phyloP scores from a whole-genome alignment of 1,140 invertebrate genomes.

The Brachionus angularis region DNA sequence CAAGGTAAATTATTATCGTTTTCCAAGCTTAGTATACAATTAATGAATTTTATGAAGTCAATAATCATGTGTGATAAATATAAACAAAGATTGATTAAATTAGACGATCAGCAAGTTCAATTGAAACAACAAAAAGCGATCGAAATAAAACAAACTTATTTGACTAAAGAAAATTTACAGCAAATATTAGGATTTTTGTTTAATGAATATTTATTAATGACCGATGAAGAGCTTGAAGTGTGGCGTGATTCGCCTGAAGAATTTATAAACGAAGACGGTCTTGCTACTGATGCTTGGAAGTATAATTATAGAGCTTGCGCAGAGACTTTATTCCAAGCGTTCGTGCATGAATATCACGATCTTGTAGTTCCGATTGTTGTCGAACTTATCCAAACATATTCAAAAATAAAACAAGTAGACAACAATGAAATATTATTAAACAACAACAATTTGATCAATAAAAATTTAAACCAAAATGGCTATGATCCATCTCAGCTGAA shows the following conservation, averaged over 20 bases:
- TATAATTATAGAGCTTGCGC: conserved; percentile 70
- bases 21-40: conserved; percentile 73
- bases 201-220: conserved; percentile 79
- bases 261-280: conserved; percentile 64
- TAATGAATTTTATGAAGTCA: conserved; percentile 78
- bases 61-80: conserved; percentile 74
- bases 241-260: conserved; percentile 86
- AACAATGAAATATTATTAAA: background rate
- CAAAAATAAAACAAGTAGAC: conserved; percentile 19
- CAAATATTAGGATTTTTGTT: conserved; percentile 79
- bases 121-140: conserved; percentile 61
- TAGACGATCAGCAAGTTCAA: conserved; percentile 6
- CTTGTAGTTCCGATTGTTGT: conserved; percentile 51
- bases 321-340: conserved; percentile 74
- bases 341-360: conserved; percentile 74
- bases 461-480: conserved; percentile 30
- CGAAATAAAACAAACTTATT: conserved; percentile 69
- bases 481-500: background rate
- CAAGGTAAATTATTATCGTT: conserved; percentile 25
- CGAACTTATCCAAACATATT: conserved; percentile 26
- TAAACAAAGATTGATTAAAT: conserved; percentile 57
- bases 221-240: conserved; percentile 73
- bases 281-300: conserved; percentile 39
- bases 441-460: background rate
- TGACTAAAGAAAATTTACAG: conserved; percentile 66